A percentile compares a stretch with the other conserved stretches of the same genome.
These are phyloP conservation scores for Drosophila ficusphila DNA, from an alignment of 1,140 invertebrate species.

Conservation along the genomic window DNA sequence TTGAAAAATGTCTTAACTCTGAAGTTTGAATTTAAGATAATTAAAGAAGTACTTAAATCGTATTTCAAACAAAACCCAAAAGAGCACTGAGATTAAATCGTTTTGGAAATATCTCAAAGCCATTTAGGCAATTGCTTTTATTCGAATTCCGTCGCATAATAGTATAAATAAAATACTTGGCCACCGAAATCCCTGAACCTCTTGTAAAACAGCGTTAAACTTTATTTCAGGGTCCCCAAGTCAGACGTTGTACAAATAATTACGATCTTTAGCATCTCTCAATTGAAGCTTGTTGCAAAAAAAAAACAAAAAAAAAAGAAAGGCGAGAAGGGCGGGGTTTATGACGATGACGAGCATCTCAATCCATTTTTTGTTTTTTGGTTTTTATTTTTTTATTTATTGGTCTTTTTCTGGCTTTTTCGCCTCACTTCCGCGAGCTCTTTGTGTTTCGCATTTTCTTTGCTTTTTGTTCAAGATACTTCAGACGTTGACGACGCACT, in stretches of 20 bases:
- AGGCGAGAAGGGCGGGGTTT: neutral
- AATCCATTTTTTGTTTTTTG: slow-evolving; percentile 41
- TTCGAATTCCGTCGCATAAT: neutral
- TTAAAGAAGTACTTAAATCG: no score
- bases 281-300: slow-evolving; percentile 25
- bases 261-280: slow-evolving; percentile 31
- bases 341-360: slow-evolving; percentile 17
- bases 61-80: neutral
- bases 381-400: no score
- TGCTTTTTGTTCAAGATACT: slow-evolving; percentile 37
- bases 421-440: slow-evolving; percentile 52
- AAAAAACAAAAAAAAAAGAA: no score
- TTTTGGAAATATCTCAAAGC: neutral
- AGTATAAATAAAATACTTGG: neutral
- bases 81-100: neutral
- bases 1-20: no score
- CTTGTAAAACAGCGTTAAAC: neutral
- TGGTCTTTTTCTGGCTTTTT: slow-evolving; percentile 33
- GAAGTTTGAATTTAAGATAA: no score
- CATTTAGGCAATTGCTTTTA: neutral
- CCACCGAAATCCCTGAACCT: slow-evolving; percentile 3
- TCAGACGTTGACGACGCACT: slow-evolving; percentile 69
- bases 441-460: slow-evolving; percentile 41
- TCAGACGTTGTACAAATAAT: slow-evolving; percentile 20
- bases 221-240: slow-evolving; percentile 2